Percentiles rank a stretch among this genome's conserved stretches.
Conservation (phyloP, 2,113 vertebrate species). For the Craseonycteris thonglongyai region DNA sequence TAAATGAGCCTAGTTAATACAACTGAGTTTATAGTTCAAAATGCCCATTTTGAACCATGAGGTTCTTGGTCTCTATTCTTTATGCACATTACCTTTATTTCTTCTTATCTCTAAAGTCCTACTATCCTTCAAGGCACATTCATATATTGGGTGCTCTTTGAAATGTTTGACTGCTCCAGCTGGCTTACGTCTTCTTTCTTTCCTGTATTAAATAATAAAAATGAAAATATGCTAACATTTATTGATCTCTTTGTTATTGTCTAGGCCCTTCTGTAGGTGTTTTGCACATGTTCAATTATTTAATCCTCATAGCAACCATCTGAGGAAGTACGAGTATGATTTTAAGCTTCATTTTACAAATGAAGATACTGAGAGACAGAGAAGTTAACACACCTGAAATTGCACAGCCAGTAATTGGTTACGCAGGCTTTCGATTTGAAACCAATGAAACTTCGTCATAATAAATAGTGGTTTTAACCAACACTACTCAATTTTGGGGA, state of each 20-base stretch:
- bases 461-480: background rate
- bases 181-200: background rate
- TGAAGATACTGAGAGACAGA: background rate
- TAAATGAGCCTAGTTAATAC: background rate
- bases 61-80: background rate
- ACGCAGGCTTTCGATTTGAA: background rate
- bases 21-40: background rate
- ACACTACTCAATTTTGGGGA: background rate
- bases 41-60: background rate
- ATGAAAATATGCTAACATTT: background rate
- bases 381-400: background rate
- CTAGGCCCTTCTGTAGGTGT: background rate
- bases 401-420: background rate
- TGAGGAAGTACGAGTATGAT: background rate
- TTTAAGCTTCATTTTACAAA: background rate
- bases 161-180: background rate
- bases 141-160: background rate
- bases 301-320: background rate
- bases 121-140: background rate
- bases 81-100: background rate
- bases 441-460: background rate
- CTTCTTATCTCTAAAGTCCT: background rate
- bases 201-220: background rate
- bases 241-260: background rate
- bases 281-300: background rate